A percentile compares a stretch with the other conserved stretches of the same genome.
phyloP scores from a whole-genome alignment of 2,888 invertebrate species.

The Drosophila borborema region DNA sequence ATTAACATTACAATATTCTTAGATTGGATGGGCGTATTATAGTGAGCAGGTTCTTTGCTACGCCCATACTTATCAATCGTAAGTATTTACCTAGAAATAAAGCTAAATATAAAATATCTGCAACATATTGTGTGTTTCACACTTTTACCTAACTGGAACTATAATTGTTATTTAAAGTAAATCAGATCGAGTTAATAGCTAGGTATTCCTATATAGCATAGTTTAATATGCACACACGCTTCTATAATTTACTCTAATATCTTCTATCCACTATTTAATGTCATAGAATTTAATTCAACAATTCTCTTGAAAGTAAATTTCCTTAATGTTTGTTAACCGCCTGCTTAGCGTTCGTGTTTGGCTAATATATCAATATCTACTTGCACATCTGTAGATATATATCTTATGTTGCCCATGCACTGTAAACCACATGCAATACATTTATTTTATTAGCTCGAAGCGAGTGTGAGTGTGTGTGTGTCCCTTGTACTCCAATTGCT shows the following conservation, averaged over 20 bases:
- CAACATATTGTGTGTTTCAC: too few species aligned
- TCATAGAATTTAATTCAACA: constrained; percentile 6
- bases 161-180: neutral
- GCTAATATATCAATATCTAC: constrained; percentile 4
- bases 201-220: neutral
- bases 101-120: too few species aligned
- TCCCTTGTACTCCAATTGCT: constrained; percentile 31
- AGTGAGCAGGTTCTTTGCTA: too few species aligned
- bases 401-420: constrained; percentile 23
- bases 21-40: too few species aligned
- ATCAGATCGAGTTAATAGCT: neutral
- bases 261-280: neutral
- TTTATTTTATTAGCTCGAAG: constrained; percentile 44
- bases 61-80: too few species aligned
- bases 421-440: constrained; percentile 42
- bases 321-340: constrained; percentile 19
- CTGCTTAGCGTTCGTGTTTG: constrained; percentile 4
- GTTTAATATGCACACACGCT: neutral
- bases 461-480: neutral
- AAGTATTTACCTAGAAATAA: too few species aligned
- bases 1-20: too few species aligned
- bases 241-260: neutral
- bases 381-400: constrained; percentile 8
- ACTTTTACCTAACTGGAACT: too few species aligned
- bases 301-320: constrained; percentile 2